Base-by-base conservation (phyloP, 2,888 invertebrate species). In the Harpalus rufipes region DNA sequence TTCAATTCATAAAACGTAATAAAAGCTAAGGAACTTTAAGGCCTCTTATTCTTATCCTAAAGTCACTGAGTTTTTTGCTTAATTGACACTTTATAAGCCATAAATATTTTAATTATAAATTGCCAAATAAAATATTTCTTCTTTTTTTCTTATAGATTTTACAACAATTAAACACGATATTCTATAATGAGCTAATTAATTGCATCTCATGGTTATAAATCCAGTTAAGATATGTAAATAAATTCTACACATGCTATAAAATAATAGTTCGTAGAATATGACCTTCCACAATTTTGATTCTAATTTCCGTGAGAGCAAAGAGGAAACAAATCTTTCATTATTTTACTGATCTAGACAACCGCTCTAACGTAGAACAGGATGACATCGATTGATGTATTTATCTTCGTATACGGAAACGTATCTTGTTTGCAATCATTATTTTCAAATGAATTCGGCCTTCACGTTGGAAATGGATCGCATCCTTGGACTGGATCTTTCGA, bases 261-360 rank as follows among this genome's bases (percentile, higher is more conserved):
- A 74, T 74, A 74, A 74, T 74, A 16, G 41, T 18, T 74, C 12
- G 44, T 0, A 18, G 16, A 18, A 44, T 18, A 44, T 44, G 44
- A 74, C 72, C 72, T 74, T 74, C 72, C 72, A 44, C 44, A 74
- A 68, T 68, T 14, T 68, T 39, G 32, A 39, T 68, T 68, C 1
- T 44, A 68, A 44, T 18, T 74, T 74, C 72, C 72, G 68, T 74
- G 72, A 68, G 68, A 68, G 39, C 7, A 14, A 44, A 68, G 68
- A 68, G 39, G 7, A 14, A 44, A 18, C 21, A 44, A 14, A 39
- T 32, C 18, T 41, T 41, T 74, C 18, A 74, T 74, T 74, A 21
- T 44, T 74, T 74, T 74, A 72, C 41, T 72, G 16, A 72, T 44
- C 44, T 44, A 12, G 5, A 61, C 21, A 18, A 18, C 18, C 7